Evolutionary conservation across 2,797 vertebrate genomes (phyloP), one percentile per base, ranked within the genome.

Genomic region (Sylvia borin): DNA sequence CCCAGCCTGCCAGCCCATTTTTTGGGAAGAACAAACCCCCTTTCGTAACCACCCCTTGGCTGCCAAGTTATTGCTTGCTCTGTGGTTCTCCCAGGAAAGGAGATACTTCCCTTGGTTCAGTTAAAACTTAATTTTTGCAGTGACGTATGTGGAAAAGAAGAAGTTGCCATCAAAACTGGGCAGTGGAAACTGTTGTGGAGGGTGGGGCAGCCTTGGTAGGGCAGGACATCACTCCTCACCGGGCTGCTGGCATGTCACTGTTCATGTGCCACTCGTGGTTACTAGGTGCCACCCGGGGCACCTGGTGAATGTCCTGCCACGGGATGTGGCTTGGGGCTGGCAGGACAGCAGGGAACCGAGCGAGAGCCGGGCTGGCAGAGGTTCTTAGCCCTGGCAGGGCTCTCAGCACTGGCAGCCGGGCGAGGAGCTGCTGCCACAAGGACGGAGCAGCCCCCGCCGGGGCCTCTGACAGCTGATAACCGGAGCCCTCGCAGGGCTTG

Each of bases 401-500:
- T 77, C 11, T 55, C 5, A 1, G 24, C 10, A 21, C 71, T 11
- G 57, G 43, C 86, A 80, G 79, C 32, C 3, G 3, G 11, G 70
- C 5, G 4, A 55, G 76, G 73, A 90, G 79, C 67, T 2, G 19
- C 66, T 40, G 91, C 67, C 13, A 15, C 34, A 45, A 22, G 87
- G 83, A 73, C 5, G 3, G n/a, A 8, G 83, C 94, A 73, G 72
- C 94, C 96, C 95, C 94, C 4, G 17, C 26, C 7, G 60, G 77
- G 94, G 94, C 95, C 92, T 93, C 95, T 66, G 92, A 91, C 96
- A 96, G 94, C 92, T 95, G 96, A 96, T 96, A 96, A 85, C 86
- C 18, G 4, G 87, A 94, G 92, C 67, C 71, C 74, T 91, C 5
- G 31, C 42, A 53, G 36, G 64, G 51, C 71, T 83, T 86, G 78